These are phyloP conservation scores for Whitmania pigra DNA, from an alignment of 1,140 invertebrate genomes.

Conservation along the genomic window DNA sequence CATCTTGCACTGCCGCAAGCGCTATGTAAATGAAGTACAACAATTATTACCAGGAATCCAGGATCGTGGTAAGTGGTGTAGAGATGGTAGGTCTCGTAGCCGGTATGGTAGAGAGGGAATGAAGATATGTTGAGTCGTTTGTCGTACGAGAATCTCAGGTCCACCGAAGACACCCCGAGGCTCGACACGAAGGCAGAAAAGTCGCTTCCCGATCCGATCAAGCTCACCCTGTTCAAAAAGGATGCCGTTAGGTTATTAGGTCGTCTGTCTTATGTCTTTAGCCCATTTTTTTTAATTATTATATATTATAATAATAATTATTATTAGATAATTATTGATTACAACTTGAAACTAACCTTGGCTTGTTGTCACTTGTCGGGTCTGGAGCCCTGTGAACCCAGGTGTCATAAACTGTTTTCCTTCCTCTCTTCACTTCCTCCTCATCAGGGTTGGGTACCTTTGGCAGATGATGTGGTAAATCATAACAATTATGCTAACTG, in stretches of 20 bases:
- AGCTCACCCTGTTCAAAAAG: slow-evolving; percentile 25
- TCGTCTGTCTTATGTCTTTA: no score
- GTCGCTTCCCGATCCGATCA: slow-evolving; percentile 39
- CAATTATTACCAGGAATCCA: slow-evolving; percentile 28
- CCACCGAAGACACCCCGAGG: slow-evolving; percentile 36
- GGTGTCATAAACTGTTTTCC: slow-evolving; percentile 37
- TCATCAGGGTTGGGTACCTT: slow-evolving; percentile 36
- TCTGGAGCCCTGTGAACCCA: slow-evolving; percentile 29
- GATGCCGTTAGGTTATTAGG: no score
- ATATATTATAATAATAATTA: no score
- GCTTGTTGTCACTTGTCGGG: neutral
- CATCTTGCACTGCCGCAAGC: no score
- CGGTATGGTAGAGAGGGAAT: slow-evolving; percentile 44
- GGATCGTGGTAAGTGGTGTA: slow-evolving; percentile 39
- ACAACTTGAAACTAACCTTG: no score
- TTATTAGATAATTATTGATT: no score
- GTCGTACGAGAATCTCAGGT: slow-evolving; percentile 33
- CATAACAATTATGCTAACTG: no score
- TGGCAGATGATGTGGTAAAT: no score
- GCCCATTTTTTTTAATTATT: no score
- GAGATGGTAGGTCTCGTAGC: slow-evolving; percentile 42
- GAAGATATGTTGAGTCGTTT: slow-evolving; percentile 15
- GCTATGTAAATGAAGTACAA: no score
- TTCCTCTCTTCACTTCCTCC: slow-evolving; percentile 29
- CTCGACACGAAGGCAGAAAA: slow-evolving; percentile 35